Evolutionary conservation across 2,113 vertebrate species (phyloP).

Genomic region (Erpornis zantholeuca): DNA sequence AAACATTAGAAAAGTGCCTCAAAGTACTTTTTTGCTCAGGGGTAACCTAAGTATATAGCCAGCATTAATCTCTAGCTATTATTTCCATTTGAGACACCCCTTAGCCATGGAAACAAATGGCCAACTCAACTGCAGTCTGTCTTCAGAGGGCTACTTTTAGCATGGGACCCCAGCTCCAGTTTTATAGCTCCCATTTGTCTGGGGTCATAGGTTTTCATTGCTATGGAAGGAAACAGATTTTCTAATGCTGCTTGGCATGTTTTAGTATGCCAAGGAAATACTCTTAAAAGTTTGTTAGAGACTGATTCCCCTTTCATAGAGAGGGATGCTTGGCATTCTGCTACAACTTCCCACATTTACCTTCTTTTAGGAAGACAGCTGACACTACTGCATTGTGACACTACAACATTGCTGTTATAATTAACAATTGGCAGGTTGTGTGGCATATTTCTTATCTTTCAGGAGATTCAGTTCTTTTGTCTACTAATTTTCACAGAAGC

Average conservation of each 20-base stretch:
- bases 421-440: neutral
- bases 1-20: neutral
- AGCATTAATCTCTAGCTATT: neutral
- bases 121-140: neutral
- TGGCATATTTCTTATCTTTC: neutral
- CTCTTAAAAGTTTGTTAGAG: neutral
- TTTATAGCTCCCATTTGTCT: constrained; percentile 18
- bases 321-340: neutral
- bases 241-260: neutral
- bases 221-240: constrained; percentile 34
- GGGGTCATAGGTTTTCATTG: neutral
- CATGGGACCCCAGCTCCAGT: neutral
- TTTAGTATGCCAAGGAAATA: neutral
- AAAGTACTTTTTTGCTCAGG: neutral
- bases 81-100: neutral
- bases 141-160: constrained; percentile 14
- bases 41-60: neutral
- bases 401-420: neutral
- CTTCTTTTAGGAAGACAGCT: constrained; percentile 27
- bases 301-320: neutral
- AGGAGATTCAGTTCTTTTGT: neutral
- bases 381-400: neutral
- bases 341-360: constrained; percentile 21
- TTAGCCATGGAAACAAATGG: neutral
- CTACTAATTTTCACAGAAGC: neutral